These are phyloP conservation scores for Mya arenaria DNA, from an alignment of 1,140 invertebrate genomes.

Conservation along the genomic window DNA sequence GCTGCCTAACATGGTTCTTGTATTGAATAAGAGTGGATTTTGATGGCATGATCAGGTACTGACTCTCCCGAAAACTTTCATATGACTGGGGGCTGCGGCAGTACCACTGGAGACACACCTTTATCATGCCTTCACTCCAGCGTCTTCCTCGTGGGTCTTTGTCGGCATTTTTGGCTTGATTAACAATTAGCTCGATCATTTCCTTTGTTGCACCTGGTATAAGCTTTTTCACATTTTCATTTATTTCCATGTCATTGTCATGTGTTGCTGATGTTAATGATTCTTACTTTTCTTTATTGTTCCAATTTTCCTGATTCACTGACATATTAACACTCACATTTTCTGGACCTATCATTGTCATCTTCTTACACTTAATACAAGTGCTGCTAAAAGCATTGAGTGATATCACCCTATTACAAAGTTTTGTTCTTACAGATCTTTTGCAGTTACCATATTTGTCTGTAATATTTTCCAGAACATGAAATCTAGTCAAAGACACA, in stretches of 20 bases:
- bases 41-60: conserved; percentile 18
- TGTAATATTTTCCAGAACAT: background rate
- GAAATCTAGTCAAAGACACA: conserved; percentile 12
- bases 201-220: background rate
- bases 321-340: background rate
- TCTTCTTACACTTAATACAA: conserved; percentile 10
- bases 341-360: background rate
- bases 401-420: background rate
- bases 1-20: conserved; percentile 55
- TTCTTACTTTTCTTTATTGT: background rate
- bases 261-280: too few relatives aligned
- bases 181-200: background rate
- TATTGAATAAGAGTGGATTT: conserved; percentile 32
- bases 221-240: background rate
- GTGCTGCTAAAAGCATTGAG: background rate
- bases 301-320: background rate
- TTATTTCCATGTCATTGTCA: background rate
- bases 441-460: background rate
- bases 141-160: conserved; percentile 26
- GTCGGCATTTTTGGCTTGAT: conserved; percentile 15
- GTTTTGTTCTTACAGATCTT: conserved; percentile 7
- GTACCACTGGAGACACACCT: conserved; percentile 31
- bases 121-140: conserved; percentile 21
- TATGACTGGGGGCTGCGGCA: conserved; percentile 38
- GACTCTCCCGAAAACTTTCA: background rate